Evolutionary conservation across 2,113 vertebrate genomes (phyloP).

Genomic region (Mormyrus iriodes): DNA sequence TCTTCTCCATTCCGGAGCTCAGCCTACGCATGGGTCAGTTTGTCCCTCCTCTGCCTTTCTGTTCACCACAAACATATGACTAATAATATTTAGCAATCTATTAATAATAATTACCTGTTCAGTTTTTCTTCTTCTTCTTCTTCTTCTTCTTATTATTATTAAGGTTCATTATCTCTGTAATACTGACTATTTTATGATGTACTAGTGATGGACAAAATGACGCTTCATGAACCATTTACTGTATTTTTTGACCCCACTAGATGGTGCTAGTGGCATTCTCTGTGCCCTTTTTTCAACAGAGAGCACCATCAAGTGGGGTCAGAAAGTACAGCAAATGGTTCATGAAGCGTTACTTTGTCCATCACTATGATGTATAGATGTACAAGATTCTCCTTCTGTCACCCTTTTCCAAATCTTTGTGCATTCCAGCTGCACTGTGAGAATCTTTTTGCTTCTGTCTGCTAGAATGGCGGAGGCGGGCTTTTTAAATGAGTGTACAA

Average conservation of each 20-base stretch:
- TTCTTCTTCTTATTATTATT: not conserved
- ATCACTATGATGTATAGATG: not conserved
- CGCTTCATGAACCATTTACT: not conserved
- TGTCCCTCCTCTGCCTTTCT: not conserved
- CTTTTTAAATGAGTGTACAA: not conserved
- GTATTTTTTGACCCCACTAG: not conserved
- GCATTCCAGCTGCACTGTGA: not conserved
- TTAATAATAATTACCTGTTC: not conserved
- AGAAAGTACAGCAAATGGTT: not conserved
- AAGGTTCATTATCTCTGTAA: not conserved
- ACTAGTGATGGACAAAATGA: not conserved
- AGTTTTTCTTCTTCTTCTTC: not conserved
- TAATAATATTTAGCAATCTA: not conserved
- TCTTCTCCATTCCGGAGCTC: conserved; percentile 74
- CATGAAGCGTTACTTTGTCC: not conserved
- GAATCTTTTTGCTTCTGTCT: not conserved
- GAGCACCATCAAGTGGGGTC: not conserved
- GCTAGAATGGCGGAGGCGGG: not conserved
- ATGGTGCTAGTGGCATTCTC: not conserved
- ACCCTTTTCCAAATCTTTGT: not conserved
- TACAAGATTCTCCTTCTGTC: not conserved
- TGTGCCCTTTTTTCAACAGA: not conserved
- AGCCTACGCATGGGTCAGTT: conserved; percentile 76
- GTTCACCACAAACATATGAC: not conserved
- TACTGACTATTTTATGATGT: not conserved